These are phyloP conservation scores for Darevskia mixta DNA, from an alignment of 2,797 vertebrate species.

Conservation along the genomic window DNA sequence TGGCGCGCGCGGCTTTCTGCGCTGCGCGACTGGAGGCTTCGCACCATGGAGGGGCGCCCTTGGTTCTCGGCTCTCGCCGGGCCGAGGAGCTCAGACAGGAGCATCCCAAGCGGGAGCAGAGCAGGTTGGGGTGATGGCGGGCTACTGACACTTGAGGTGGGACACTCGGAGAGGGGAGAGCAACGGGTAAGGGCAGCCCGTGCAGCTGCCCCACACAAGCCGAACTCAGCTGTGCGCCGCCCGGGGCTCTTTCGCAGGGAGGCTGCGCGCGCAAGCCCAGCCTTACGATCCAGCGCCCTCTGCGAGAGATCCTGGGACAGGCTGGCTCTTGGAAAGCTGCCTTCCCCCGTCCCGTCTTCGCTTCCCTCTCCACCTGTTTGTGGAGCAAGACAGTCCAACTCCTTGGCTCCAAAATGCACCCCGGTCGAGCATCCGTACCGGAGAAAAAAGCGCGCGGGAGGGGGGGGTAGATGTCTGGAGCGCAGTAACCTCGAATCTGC, in stretches of 20 bases:
- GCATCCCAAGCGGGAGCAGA: background rate
- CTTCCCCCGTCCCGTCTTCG: background rate
- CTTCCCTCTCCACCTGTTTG: background rate
- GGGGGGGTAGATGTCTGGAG: background rate
- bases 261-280: background rate
- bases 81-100: background rate
- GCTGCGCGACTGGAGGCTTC: no score
- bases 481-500: background rate
- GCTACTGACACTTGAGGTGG: background rate
- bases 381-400: background rate
- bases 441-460: no score
- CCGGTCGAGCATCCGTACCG: background rate
- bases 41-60: background rate
- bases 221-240: no score
- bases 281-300: no score
- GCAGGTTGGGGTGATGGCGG: background rate
- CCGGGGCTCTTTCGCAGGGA: background rate
- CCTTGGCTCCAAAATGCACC: background rate
- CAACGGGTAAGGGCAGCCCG: background rate
- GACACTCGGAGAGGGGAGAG: no score
- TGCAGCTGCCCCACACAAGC: background rate
- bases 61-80: background rate
- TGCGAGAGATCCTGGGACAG: background rate
- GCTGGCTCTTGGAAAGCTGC: background rate
- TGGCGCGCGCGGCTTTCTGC: background rate